phyloP scores from a whole-genome alignment of 2,113 vertebrate genomes.

The Chaenocephalus aceratus region DNA sequence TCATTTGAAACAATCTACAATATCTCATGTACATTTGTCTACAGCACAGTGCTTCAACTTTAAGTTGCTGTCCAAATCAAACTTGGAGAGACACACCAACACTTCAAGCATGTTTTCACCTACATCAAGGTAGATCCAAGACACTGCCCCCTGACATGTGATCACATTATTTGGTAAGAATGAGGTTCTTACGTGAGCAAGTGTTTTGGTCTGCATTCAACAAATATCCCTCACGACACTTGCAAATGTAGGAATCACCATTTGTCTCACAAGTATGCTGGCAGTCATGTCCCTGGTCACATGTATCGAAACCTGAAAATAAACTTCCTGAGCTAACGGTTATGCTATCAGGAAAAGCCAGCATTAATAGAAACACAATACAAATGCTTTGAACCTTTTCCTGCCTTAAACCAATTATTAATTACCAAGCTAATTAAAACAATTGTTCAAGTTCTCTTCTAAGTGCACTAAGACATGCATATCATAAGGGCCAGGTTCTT shows the following conservation, averaged over 20 bases:
- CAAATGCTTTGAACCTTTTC: background rate
- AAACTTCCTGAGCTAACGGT: conserved; percentile 8
- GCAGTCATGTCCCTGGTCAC: conserved; percentile 81
- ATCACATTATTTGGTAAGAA: background rate
- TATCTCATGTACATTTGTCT: background rate
- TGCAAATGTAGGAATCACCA: conserved; percentile 72
- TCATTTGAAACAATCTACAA: background rate
- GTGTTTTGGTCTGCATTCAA: conserved; percentile 86
- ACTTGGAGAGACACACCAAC: background rate
- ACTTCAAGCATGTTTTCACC: background rate
- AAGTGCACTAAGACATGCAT: background rate
- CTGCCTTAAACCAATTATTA: background rate
- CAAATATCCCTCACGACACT: conserved; percentile 81
- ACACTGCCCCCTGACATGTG: background rate
- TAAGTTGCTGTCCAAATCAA: background rate
- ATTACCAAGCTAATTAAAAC: too few relatives aligned
- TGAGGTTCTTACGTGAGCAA: conserved; percentile 65
- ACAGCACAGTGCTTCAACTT: background rate
- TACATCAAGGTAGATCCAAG: background rate
- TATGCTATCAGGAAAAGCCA: background rate
- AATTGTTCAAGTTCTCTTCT: too few relatives aligned
- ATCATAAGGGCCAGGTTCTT: conserved; percentile 20
- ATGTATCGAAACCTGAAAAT: conserved; percentile 75
- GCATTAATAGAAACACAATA: background rate
- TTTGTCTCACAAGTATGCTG: conserved; percentile 82